Base-by-base conservation (phyloP, 2,888 invertebrate genomes). In the Strigamia maritima region DNA sequence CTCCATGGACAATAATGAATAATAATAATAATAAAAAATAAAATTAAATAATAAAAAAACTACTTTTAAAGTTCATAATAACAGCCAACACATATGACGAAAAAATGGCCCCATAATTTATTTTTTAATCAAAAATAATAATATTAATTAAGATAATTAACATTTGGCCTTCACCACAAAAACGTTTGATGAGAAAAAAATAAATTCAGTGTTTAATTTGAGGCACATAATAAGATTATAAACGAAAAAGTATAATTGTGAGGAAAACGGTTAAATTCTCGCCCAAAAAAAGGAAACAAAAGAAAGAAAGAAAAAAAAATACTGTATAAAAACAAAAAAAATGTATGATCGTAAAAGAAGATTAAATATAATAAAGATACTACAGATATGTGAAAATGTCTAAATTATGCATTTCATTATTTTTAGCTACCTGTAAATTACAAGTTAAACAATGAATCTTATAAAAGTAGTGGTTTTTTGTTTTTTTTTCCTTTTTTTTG, bases 381-480 rank as follows among this genome's bases (percentile, higher is more conserved):
- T 54, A 54, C 54, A 54, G 54, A 54, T 54, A 54, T 54, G 54
- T 54, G 54, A 54, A 54, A 54, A 54, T 54, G 54, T 54, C 54
- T 54, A 54, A 54, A 54, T 54, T 54, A 54, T 54, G 54, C 54
- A 54, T 54, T 54, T 54, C 54, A 54, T 54, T 54, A 54, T 54
- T 54, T 54, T 54, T 54, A 54, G 54, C 54, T 54, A 54, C 54
- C 75, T 74, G 75, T 74, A 74, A 70, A 74, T 31, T 74, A 74
- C 75, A 74, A 31, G 28, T 31, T 74, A 31, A 31, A 31, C 75
- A 74, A 74, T 31, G 31, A 74, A 74, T 74, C 54, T 74, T 28
- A 74, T 74, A 74, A 31, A 74, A 74, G 35, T 31, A 74, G 75
- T 74, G 35, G 75, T 74, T 28, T 31, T 74, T 16, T 74, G 19